phyloP scores from a whole-genome alignment of 2,888 invertebrate genomes.

The Seira sanloemensis region DNA sequence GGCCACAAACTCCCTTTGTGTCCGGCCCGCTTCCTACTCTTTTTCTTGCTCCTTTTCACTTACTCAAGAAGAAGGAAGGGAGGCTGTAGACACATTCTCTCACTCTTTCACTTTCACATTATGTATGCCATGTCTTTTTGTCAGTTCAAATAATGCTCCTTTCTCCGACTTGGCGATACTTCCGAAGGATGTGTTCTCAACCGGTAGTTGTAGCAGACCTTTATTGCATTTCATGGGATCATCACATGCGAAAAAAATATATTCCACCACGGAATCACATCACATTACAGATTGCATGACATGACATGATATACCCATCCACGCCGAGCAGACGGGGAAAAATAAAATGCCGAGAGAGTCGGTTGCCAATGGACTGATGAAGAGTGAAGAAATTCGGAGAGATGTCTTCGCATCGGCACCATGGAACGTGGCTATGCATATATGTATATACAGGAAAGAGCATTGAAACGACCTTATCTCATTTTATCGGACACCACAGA shows the following conservation, averaged over 20 bases:
- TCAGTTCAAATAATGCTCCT: neutral
- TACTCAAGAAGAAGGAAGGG: too few species aligned
- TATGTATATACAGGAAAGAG: neutral
- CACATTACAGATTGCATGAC: conserved; percentile 33
- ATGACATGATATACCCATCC: neutral
- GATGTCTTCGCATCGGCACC: too few species aligned
- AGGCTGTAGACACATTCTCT: too few species aligned
- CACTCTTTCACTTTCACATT: neutral
- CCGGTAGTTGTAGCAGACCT: neutral
- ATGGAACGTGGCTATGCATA: neutral
- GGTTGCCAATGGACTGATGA: conserved; percentile 1
- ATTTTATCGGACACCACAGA: conserved; percentile 74
- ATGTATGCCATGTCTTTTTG: neutral
- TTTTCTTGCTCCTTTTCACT: neutral
- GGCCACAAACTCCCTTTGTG: conserved; percentile 14
- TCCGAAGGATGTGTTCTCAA: neutral
- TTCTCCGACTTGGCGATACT: conserved; percentile 6
- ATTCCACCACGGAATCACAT: conserved; percentile 31
- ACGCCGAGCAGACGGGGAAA: neutral
- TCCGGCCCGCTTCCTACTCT: neutral
- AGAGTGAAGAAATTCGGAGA: neutral
- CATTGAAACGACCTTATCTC: conserved; percentile 29
- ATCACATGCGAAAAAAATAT: conserved; percentile 21
- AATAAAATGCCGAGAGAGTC: neutral
- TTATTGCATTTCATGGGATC: conserved; percentile 45